These are phyloP conservation scores for Hemitrygon akajei DNA, from an alignment of 2,797 vertebrate species.

Conservation along the genomic window DNA sequence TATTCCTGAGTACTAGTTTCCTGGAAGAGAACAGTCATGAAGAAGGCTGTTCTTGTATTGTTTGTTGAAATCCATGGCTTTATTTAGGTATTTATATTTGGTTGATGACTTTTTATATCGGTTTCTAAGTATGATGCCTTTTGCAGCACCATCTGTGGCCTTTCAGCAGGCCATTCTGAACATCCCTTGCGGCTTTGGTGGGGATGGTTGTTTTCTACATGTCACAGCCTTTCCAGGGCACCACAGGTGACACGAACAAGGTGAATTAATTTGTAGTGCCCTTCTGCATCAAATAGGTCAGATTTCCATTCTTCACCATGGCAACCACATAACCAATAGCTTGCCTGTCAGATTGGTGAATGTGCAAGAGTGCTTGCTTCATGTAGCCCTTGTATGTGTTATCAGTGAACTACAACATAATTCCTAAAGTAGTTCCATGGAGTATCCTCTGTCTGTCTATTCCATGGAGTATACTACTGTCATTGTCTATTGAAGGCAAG, in stretches of 20 bases:
- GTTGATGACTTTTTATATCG: not conserved
- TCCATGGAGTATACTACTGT: not conserved
- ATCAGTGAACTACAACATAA: not conserved
- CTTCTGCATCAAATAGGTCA: not conserved
- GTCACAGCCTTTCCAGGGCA: not conserved
- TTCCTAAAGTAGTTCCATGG: not conserved
- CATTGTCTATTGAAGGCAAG: not conserved
- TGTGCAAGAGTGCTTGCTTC: not conserved
- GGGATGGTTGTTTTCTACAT: not conserved
- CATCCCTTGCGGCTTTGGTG: not conserved
- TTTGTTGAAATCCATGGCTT: not conserved
- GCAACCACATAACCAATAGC: not conserved
- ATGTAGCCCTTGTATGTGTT: not conserved
- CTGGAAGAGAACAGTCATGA: not conserved
- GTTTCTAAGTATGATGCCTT: not conserved
- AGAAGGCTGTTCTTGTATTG: not conserved
- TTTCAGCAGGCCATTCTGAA: not conserved
- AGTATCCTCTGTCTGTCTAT: too few relatives aligned
- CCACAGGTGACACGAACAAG: not conserved
- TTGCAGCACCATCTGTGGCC: not conserved
- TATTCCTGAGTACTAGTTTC: not conserved
- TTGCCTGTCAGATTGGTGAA: not conserved
- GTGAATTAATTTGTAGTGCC: not conserved
- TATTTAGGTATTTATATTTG: not conserved
- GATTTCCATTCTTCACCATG: not conserved